Conservation (phyloP, 1,140 invertebrate species). For the Hormaphis cornu region DNA sequence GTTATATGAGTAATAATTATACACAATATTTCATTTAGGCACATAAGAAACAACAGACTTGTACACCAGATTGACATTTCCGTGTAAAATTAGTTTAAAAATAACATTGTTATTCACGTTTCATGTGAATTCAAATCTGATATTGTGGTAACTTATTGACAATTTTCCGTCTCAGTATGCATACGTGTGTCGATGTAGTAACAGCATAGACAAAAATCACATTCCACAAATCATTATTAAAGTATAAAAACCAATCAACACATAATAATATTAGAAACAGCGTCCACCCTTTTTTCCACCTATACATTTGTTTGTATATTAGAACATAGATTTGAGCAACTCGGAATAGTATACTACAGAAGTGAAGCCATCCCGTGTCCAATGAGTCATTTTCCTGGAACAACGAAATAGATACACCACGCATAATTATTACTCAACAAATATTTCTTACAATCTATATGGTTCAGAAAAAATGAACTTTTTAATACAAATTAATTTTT, state of each 20-base stretch:
- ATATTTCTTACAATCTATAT: too few species aligned
- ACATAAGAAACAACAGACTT: background rate
- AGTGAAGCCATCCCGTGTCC: conserved; percentile 9
- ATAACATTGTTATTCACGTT: too few species aligned
- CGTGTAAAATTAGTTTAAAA: too few species aligned
- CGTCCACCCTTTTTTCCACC: conserved; percentile 6
- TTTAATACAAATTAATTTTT: too few species aligned
- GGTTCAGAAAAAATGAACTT: too few species aligned
- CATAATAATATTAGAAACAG: background rate
- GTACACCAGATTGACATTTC: too few species aligned
- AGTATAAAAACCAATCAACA: conserved; percentile 11
- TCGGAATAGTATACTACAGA: conserved; percentile 4
- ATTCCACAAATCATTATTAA: background rate
- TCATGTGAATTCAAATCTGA: background rate
- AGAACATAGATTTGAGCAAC: conserved; percentile 23
- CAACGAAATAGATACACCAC: background rate
- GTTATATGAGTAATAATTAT: background rate
- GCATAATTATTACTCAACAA: background rate
- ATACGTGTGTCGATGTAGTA: conserved; percentile 3
- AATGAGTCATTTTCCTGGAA: conserved; percentile 13
- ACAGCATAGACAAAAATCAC: background rate
- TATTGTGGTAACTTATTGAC: conserved; percentile 22
- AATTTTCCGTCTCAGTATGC: conserved; percentile 21
- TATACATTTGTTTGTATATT: conserved; percentile 21
- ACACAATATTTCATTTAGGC: background rate